Percentiles rank a stretch among this genome's conserved stretches.
These are phyloP conservation scores for Cassiopea xamachana DNA, from an alignment of 30 jellyfish, hydroid and myxozoan genomes.

Conservation along the genomic window DNA sequence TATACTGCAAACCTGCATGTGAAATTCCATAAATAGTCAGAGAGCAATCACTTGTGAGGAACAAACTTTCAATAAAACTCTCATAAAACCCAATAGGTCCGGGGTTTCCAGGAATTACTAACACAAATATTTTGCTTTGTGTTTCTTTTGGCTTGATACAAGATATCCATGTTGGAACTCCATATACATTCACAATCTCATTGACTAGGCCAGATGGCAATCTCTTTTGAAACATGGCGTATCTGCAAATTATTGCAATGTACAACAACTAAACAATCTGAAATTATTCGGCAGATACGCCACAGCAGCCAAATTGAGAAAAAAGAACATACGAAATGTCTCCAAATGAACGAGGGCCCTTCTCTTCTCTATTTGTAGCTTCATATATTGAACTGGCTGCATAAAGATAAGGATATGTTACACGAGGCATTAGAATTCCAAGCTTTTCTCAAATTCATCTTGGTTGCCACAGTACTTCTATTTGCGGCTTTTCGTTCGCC, in stretches of 20 bases:
- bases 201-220: constrained; percentile 46
- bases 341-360: too few species aligned
- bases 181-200: constrained; percentile 39
- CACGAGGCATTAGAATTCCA: too few species aligned
- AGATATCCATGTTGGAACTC: constrained; percentile 68
- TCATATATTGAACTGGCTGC: too few species aligned
- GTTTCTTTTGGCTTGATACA: constrained; percentile 3
- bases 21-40: constrained; percentile 69
- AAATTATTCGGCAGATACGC: not conserved
- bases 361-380: too few species aligned
- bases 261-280: not conserved
- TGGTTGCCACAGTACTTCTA: too few species aligned
- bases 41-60: constrained; percentile 20
- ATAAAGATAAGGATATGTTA: too few species aligned
- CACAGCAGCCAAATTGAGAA: too few species aligned
- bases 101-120: constrained; percentile 84
- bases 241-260: not conserved
- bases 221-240: constrained; percentile 6
- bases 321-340: too few species aligned
- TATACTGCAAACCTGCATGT: constrained; percentile 61
- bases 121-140: constrained; percentile 16
- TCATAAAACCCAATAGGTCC: constrained; percentile 78
- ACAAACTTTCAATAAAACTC: constrained; percentile 47
- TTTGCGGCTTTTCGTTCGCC: too few species aligned
- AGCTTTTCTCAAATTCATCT: too few species aligned